A percentile compares a stretch with the other conserved stretches of the same genome.
These are phyloP conservation scores for Psittacula echo DNA, from an alignment of 2,797 vertebrate species.

Conservation along the genomic window DNA sequence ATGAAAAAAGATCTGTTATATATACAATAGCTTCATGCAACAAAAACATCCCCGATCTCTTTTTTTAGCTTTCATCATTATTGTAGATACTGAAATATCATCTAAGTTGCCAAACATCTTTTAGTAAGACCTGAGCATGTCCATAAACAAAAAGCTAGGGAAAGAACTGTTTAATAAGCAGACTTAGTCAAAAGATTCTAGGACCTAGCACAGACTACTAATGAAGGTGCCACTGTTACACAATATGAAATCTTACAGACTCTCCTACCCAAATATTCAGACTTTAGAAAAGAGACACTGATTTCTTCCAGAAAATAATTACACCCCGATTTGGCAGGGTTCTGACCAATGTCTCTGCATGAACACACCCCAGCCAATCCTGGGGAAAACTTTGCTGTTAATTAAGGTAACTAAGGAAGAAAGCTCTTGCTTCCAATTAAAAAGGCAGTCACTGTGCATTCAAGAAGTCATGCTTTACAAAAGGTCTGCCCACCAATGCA, in stretches of 20 bases:
- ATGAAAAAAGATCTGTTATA: background rate
- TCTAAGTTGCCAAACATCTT: background rate
- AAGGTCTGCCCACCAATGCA: background rate
- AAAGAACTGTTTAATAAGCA: background rate
- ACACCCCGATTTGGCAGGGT: background rate
- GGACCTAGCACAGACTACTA: background rate
- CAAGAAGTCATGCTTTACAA: background rate
- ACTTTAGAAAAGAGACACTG: background rate
- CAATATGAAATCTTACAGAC: background rate
- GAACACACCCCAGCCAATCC: background rate
- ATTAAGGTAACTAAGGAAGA: background rate
- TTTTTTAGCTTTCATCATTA: background rate
- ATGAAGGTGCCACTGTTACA: background rate
- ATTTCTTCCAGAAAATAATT: slow-evolving; percentile 5
- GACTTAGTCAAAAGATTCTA: background rate
- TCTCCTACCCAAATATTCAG: background rate
- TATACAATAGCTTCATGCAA: background rate
- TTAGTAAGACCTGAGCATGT: background rate
- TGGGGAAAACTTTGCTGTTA: background rate
- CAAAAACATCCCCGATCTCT: background rate
- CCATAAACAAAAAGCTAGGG: background rate
- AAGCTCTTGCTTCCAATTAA: background rate
- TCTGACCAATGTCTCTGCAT: background rate
- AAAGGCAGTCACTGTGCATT: background rate
- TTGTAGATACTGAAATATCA: background rate